A percentile compares a stretch with the other conserved stretches of the same genome.
These are phyloP conservation scores for Oenanthe oenanthe DNA, from an alignment of 2,113 vertebrate species.

Conservation along the genomic window DNA sequence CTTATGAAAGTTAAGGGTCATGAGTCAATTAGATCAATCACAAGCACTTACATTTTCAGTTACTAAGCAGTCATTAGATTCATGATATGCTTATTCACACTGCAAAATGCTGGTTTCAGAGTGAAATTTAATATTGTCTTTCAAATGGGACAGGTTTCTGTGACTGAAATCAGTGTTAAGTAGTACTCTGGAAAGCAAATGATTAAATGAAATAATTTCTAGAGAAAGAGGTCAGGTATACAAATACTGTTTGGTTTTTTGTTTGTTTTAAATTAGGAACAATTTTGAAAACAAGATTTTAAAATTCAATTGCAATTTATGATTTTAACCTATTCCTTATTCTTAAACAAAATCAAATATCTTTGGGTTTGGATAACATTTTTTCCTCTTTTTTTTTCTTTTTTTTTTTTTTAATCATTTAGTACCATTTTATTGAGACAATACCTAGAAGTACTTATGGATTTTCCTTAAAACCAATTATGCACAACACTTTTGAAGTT, in stretches of 20 bases:
- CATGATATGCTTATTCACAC: not conserved
- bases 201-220: not conserved
- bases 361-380: not conserved
- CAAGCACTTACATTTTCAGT: not conserved
- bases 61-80: not conserved
- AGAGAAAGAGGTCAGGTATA: not conserved
- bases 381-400: not conserved
- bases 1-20: not conserved
- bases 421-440: not conserved
- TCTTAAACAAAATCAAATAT: not conserved
- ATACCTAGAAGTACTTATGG: fast-evolving
- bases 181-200: not conserved
- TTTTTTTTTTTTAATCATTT: fast-evolving
- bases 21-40: not conserved
- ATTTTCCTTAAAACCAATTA: not conserved
- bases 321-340: not conserved
- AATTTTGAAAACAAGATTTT: not conserved
- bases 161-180: not conserved
- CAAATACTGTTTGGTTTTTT: not conserved
- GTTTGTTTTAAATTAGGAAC: fast-evolving
- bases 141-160: not conserved
- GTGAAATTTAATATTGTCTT: not conserved
- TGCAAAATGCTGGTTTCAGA: not conserved
- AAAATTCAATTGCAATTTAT: not conserved
- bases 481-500: not conserved